phyloP scores from a whole-genome alignment of 2,888 invertebrate genomes.

The Drosophila ustulata region DNA sequence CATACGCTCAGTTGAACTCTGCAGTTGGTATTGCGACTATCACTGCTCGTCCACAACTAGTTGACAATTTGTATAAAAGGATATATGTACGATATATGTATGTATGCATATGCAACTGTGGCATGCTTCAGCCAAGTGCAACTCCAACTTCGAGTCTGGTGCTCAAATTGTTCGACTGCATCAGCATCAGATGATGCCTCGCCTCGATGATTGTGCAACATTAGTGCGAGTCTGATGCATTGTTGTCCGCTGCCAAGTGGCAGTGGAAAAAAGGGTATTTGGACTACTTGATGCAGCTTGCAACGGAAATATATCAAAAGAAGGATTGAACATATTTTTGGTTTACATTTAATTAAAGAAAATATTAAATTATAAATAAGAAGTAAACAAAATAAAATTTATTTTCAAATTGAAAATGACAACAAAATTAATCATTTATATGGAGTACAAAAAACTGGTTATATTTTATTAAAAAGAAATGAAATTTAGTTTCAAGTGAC shows the following conservation, averaged over 20 bases:
- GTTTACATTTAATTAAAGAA: too few relatives aligned
- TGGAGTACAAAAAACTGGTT: too few relatives aligned
- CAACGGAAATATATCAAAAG: too few relatives aligned
- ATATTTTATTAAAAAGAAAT: too few relatives aligned
- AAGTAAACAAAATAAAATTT: too few relatives aligned
- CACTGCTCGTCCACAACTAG: slow-evolving; percentile 29
- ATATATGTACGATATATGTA: too few relatives aligned
- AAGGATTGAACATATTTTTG: too few relatives aligned
- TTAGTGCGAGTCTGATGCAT: slow-evolving; percentile 50
- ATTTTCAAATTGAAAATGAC: too few relatives aligned
- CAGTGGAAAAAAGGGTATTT: slow-evolving; percentile 1
- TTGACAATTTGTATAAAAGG: slow-evolving; percentile 77
- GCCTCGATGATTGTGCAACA: slow-evolving; percentile 60
- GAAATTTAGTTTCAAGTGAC: too few relatives aligned
- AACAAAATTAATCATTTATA: too few relatives aligned
- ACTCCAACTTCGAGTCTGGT: slow-evolving; percentile 19
- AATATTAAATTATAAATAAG: too few relatives aligned
- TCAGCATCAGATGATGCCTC: slow-evolving; percentile 20
- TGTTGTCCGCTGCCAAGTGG: slow-evolving; percentile 24
- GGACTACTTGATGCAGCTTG: slow-evolving; percentile 3
- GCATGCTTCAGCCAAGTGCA: slow-evolving; percentile 13
- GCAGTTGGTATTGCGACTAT: slow-evolving; percentile 48
- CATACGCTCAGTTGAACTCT: slow-evolving; percentile 75
- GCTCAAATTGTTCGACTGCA: slow-evolving; percentile 12
- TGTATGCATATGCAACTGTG: background rate